Evolutionary conservation across 2,113 vertebrate species (phyloP).

Genomic region (Pontoporia blainvillei): DNA sequence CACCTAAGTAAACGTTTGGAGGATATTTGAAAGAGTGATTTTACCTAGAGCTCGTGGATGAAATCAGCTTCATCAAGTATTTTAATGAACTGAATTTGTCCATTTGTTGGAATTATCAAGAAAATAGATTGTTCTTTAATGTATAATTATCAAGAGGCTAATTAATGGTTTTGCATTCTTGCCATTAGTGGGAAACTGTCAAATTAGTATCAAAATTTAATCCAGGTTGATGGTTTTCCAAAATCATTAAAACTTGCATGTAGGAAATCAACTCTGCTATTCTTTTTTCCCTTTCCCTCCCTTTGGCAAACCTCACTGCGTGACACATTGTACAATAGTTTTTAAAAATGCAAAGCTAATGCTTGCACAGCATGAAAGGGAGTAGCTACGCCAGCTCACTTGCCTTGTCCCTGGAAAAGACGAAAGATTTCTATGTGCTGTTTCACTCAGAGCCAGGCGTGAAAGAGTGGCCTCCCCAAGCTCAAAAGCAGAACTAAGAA

Average conservation of each 20-base stretch:
- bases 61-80: conserved; percentile 15
- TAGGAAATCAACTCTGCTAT: conserved; percentile 40
- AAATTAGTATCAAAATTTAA: conserved; percentile 50
- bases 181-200: conserved; percentile 27
- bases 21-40: background rate
- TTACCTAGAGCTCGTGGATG: background rate
- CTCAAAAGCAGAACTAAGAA: conserved; percentile 29
- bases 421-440: conserved; percentile 20
- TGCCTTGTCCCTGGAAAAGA: conserved; percentile 30
- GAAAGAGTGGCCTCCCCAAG: background rate
- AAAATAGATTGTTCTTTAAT: conserved; percentile 37
- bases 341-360: conserved; percentile 47
- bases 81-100: background rate
- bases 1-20: background rate
- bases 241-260: conserved; percentile 43
- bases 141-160: conserved; percentile 6
- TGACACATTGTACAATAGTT: conserved; percentile 45
- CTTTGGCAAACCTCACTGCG: conserved; percentile 17
- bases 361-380: conserved; percentile 39
- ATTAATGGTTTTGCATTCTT: conserved; percentile 11
- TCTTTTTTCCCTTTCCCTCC: background rate
- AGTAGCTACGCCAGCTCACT: background rate
- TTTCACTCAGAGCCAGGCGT: conserved; percentile 38
- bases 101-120: conserved; percentile 36
- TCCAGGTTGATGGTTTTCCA: conserved; percentile 56